A percentile compares a stretch with the other conserved stretches of the same genome.
Conservation (phyloP, 2,113 vertebrate species). For the Gymnocephalus cernua region DNA sequence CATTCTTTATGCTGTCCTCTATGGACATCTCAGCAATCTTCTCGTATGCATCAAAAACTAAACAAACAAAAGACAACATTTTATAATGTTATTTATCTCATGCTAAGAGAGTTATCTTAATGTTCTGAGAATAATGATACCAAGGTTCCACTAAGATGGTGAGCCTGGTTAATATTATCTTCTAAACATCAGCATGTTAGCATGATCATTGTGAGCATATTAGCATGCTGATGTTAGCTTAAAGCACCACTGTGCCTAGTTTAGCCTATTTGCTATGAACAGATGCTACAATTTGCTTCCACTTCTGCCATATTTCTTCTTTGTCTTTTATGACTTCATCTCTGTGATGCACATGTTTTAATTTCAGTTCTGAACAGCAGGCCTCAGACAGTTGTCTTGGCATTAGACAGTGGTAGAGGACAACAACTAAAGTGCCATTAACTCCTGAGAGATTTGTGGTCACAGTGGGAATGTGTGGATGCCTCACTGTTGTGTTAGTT, state of each 20-base stretch:
- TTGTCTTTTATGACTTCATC: background rate
- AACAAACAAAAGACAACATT: background rate
- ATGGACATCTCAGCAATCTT: slow-evolving; percentile 90
- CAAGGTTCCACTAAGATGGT: background rate
- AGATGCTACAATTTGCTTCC: background rate
- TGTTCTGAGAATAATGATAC: background rate
- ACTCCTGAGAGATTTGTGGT: background rate
- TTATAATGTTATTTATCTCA: background rate
- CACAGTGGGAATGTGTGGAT: slow-evolving; percentile 10
- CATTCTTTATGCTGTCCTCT: slow-evolving; percentile 93
- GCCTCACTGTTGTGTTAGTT: slow-evolving; percentile 34
- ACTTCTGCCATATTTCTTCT: background rate
- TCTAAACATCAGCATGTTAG: background rate
- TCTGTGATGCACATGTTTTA: background rate
- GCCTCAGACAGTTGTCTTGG: background rate
- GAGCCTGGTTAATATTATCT: background rate
- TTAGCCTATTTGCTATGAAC: background rate
- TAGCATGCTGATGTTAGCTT: background rate
- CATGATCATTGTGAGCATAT: background rate
- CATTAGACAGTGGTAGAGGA: background rate
- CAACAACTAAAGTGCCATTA: background rate
- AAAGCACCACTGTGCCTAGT: background rate
- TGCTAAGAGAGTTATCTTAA: background rate
- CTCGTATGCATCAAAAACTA: slow-evolving; percentile 95
- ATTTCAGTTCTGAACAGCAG: background rate